phyloP scores from a whole-genome alignment of 53 echinoderm and acorn worm species.

The Arbacia lixula region DNA sequence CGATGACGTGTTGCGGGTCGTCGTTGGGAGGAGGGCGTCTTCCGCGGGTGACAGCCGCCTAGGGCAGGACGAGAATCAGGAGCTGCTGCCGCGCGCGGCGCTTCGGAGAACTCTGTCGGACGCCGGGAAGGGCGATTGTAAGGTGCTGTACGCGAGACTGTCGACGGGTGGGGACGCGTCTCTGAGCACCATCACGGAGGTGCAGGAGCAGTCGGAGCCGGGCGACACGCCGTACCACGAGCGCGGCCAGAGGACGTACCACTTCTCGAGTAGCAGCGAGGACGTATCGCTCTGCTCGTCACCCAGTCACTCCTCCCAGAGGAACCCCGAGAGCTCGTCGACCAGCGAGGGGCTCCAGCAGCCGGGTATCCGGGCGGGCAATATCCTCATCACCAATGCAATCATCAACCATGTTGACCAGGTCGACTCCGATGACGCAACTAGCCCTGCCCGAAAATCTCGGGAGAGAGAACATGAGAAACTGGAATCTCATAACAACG shows the following conservation, averaged over 20 bases:
- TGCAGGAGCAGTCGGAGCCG: constrained; percentile 19
- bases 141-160: constrained; percentile 42
- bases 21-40: constrained; percentile 28
- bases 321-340: constrained; percentile 26
- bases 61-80: constrained; percentile 26
- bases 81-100: constrained; percentile 22
- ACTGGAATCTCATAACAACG: too few relatives aligned
- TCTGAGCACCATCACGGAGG: constrained; percentile 47
- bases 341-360: constrained; percentile 18
- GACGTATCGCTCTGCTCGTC: constrained; percentile 24
- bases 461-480: too few relatives aligned
- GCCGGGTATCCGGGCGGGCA: neutral
- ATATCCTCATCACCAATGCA: constrained; percentile 15
- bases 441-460: too few relatives aligned
- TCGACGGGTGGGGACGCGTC: constrained; percentile 30
- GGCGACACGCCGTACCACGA: constrained; percentile 15
- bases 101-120: constrained; percentile 33
- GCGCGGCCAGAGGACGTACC: constrained; percentile 12
- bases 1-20: constrained; percentile 30
- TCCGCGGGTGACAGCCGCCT: constrained; percentile 14
- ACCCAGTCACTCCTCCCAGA: constrained; percentile 1
- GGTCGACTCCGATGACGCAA: neutral
- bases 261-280: constrained; percentile 39
- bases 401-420: constrained; percentile 6
- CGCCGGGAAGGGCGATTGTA: constrained; percentile 26